phyloP scores from a whole-genome alignment of 1,140 invertebrate genomes.

The Euura lappo region DNA sequence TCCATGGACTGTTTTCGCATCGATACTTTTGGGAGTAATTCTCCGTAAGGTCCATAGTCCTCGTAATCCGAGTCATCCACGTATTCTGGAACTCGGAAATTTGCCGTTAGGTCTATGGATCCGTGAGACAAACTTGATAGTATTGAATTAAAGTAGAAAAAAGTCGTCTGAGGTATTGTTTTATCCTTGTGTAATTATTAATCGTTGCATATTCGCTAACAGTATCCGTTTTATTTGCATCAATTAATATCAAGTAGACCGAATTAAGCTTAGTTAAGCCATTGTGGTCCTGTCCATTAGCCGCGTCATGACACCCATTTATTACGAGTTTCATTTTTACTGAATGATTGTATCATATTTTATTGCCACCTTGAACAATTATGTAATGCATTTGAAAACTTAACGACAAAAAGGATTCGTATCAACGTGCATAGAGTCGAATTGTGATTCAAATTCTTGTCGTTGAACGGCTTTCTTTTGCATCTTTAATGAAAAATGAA shows the following conservation, averaged over 20 bases:
- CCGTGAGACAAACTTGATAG: too few relatives aligned
- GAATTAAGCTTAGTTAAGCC: conserved; percentile 11
- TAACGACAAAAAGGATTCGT: too few relatives aligned
- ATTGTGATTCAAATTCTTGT: too few relatives aligned
- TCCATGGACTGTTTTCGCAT: conserved; percentile 14
- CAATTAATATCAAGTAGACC: conserved; percentile 29
- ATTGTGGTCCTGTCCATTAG: not conserved
- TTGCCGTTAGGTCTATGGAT: not conserved
- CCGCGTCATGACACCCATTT: not conserved
- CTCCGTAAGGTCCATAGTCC: conserved; percentile 42
- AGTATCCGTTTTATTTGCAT: conserved; percentile 20
- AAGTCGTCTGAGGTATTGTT: not conserved
- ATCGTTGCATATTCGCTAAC: not conserved
- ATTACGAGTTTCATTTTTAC: not conserved
- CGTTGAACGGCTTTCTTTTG: too few relatives aligned
- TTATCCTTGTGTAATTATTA: not conserved
- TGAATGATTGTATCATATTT: not conserved
- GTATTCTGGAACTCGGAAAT: conserved; percentile 35
- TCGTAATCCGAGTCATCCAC: conserved; percentile 44
- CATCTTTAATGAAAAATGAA: too few relatives aligned
- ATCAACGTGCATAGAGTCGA: too few relatives aligned
- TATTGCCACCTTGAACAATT: not conserved
- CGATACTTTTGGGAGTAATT: conserved; percentile 25
- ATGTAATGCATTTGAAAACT: too few relatives aligned
- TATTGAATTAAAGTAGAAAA: too few relatives aligned